Evolutionary conservation across 2,797 vertebrate genomes (phyloP).

Genomic region (Cetoscarus ocellatus): DNA sequence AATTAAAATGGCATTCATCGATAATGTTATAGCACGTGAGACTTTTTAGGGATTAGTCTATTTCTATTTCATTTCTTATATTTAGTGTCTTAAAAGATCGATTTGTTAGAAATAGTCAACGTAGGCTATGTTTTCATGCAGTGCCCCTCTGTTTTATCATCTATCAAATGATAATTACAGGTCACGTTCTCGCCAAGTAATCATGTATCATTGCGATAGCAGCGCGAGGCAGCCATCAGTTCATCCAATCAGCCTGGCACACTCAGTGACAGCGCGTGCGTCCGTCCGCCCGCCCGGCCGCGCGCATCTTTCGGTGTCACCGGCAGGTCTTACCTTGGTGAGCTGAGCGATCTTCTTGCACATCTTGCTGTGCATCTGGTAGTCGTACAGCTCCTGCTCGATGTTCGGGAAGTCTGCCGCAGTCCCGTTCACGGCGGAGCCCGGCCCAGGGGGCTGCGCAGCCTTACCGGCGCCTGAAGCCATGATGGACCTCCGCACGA

Average conservation of each 20-base stretch:
- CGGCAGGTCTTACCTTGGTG: constrained; percentile 90
- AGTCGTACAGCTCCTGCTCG: constrained; percentile 84
- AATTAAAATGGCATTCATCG: not conserved
- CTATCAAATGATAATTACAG: not conserved
- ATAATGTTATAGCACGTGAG: not conserved
- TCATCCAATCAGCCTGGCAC: constrained; percentile 45
- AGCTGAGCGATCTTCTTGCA: constrained; percentile 99
- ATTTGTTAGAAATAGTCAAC: not conserved
- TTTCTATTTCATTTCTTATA: not conserved
- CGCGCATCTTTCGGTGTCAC: constrained; percentile 38
- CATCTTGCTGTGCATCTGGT: constrained; percentile 94
- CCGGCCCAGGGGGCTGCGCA: constrained; percentile 81
- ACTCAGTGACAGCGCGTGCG: constrained; percentile 36
- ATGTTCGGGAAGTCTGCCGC: constrained; percentile 81
- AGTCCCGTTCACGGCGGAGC: constrained; percentile 85
- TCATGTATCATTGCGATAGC: constrained; percentile 14
- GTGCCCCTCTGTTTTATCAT: not conserved
- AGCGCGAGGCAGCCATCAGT: constrained; percentile 40
- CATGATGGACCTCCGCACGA: constrained; percentile 79
- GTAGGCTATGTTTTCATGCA: not conserved
- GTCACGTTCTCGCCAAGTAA: not conserved
- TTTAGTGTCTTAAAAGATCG: no score
- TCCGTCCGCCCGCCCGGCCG: constrained; percentile 16
- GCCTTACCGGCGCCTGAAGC: constrained; percentile 90
- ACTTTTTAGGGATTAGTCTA: not conserved